Base-by-base conservation (phyloP, 64 coral and sea anemone species). In the Actinia equina region DNA sequence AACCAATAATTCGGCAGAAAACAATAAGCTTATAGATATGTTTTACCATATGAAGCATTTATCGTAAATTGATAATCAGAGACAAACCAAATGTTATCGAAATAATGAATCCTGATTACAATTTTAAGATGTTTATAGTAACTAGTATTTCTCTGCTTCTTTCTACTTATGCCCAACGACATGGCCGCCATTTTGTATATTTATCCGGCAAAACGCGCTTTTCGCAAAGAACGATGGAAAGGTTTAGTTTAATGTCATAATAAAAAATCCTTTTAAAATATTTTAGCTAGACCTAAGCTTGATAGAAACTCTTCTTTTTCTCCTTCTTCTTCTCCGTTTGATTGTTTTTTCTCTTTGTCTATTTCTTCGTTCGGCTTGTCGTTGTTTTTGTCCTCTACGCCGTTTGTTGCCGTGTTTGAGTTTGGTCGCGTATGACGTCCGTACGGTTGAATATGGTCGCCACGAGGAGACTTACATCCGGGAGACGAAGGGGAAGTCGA, bases 241-340 rank as follows among this genome's bases (percentile, higher is more conserved):
- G 10, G 41, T n/a, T 23, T 8, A 0, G 15, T 23, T 65, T 7
- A 8, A 65, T 6, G 7, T 65, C n/a, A 49, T 49, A 49, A 8
- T 74, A 9, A 27, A 19, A 2, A 41, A 30, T 16, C n/a, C 1
- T 74, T 41, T 74, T 18, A 74, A 49, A 49, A 81, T 51, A 92
- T 92, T 87, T 85, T 65, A 79, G 86, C 90, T 43, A 92, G 90
- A 52, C 90, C 90, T 52, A 92, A 82, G 16, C 76, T 92, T 25
- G 86, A 92, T 16, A 92, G 85, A 82, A 92, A 92, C 23, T 92
- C 90, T 59, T 92, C 90, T 22, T 92, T 92, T 17, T 59, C 90
- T 25, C 86, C 90, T 22, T 92, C 90, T 52, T 79, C 85, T 52
- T 79, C 85, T 19, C 30, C 86, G 22, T 18, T 87, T 27, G 60